Evolutionary conservation across 2,113 vertebrate species (phyloP).

Genomic region (Leucosticte australis): DNA sequence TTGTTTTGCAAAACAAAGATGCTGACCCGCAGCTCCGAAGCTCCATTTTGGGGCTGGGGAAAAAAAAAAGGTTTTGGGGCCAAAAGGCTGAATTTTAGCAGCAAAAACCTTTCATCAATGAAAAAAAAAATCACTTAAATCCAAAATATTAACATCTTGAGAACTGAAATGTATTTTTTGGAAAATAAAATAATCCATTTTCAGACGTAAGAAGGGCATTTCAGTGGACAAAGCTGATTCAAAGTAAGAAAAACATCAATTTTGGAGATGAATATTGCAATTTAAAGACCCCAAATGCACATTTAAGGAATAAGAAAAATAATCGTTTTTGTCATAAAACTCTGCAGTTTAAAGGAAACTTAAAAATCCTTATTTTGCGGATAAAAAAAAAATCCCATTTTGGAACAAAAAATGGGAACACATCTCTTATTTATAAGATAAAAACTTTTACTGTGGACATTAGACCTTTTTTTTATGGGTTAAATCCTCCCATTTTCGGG

Average conservation of each 20-base stretch:
- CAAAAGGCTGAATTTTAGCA: accelerated
- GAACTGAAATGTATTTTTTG: accelerated
- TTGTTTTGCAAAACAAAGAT: not conserved
- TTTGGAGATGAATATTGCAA: accelerated
- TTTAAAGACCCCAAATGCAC: accelerated
- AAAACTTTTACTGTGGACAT: accelerated
- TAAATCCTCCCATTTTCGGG: accelerated
- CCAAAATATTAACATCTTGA: accelerated
- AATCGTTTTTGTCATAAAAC: accelerated
- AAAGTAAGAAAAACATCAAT: accelerated
- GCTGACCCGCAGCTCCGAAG: not conserved
- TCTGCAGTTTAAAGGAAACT: accelerated
- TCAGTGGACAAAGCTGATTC: not conserved
- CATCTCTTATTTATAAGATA: accelerated
- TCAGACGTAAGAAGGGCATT: accelerated
- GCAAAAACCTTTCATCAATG: accelerated
- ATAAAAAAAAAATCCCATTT: accelerated
- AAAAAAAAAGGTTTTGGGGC: accelerated
- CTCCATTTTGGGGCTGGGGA: not conserved
- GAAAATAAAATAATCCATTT: accelerated
- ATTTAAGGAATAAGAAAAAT: accelerated
- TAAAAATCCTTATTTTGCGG: accelerated
- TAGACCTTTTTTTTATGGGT: accelerated
- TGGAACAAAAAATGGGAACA: accelerated
- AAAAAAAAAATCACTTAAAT: accelerated